Evolutionary conservation across 2,113 vertebrate species (phyloP).

Genomic region (Nymphicus hollandicus): DNA sequence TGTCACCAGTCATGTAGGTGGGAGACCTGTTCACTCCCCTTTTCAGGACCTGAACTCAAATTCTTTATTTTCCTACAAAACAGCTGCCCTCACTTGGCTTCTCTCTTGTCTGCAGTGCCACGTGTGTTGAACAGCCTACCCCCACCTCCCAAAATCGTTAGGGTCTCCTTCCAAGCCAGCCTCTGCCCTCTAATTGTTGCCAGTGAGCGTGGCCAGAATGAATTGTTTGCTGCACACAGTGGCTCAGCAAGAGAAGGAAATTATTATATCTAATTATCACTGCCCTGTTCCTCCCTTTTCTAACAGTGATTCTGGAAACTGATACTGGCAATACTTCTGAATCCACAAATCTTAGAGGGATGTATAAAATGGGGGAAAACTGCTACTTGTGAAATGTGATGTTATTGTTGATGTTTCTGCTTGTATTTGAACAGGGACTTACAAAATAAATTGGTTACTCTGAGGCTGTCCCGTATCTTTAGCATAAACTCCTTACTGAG

Average conservation of each 20-base stretch:
- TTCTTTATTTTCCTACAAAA: neutral
- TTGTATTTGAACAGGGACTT: neutral
- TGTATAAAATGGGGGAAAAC: neutral
- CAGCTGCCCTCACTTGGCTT: neutral
- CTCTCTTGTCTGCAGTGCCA: neutral
- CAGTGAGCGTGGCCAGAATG: constrained; percentile 74
- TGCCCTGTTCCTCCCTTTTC: neutral
- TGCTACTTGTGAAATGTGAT: neutral
- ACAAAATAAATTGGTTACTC: neutral
- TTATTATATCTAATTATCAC: neutral
- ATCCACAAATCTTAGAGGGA: neutral
- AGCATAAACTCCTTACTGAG: neutral
- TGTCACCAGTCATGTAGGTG: rapidly evolving
- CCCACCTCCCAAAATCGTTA: constrained; percentile 2
- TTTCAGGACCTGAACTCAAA: neutral
- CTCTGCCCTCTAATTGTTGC: constrained; percentile 80
- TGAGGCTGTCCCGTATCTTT: neutral
- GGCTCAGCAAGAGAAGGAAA: neutral
- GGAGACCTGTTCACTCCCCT: neutral
- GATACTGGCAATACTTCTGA: neutral
- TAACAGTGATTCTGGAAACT: neutral
- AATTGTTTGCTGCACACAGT: constrained; percentile 59
- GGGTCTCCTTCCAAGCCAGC: constrained; percentile 71
- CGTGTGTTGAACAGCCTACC: neutral
- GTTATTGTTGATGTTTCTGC: neutral